A percentile compares a stretch with the other conserved stretches of the same genome.
These are phyloP conservation scores for Scomber scombrus DNA, from an alignment of 2,113 vertebrate species.

Conservation along the genomic window DNA sequence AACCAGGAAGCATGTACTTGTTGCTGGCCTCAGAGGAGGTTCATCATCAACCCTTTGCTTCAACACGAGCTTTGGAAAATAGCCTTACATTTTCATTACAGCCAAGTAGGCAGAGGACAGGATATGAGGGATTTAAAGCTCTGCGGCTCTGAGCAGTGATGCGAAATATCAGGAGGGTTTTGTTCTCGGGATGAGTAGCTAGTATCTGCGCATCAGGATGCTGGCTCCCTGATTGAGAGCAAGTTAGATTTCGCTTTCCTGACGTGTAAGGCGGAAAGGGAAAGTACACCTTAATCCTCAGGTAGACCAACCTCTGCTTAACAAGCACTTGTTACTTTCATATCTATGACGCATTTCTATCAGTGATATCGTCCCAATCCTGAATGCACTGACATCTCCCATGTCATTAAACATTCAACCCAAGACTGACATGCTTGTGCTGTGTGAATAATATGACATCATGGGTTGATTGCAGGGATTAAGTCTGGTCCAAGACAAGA, in stretches of 20 bases:
- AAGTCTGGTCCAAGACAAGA: too few relatives aligned
- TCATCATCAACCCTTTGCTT: too few relatives aligned
- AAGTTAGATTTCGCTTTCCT: neutral
- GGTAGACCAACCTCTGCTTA: neutral
- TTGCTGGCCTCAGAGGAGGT: too few relatives aligned
- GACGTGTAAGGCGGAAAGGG: slow-evolving; percentile 20
- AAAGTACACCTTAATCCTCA: slow-evolving; percentile 8
- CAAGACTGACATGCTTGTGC: neutral
- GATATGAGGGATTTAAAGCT: too few relatives aligned
- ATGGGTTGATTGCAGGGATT: too few relatives aligned
- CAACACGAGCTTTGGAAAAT: too few relatives aligned
- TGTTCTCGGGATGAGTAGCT: slow-evolving; percentile 29
- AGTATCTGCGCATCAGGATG: slow-evolving; percentile 27
- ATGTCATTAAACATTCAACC: neutral
- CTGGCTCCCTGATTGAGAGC: slow-evolving; percentile 10
- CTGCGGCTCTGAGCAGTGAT: slow-evolving; percentile 22
- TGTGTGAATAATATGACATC: neutral
- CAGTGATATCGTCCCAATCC: neutral
- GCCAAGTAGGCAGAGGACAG: too few relatives aligned
- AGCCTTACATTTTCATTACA: too few relatives aligned
- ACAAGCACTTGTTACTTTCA: slow-evolving; percentile 27
- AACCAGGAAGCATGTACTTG: too few relatives aligned
- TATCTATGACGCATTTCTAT: slow-evolving; percentile 18
- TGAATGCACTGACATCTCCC: neutral
- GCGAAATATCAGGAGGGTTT: slow-evolving; percentile 42